phyloP scores from a whole-genome alignment of 2,797 vertebrate species.

The Pangasius larnaudii region DNA sequence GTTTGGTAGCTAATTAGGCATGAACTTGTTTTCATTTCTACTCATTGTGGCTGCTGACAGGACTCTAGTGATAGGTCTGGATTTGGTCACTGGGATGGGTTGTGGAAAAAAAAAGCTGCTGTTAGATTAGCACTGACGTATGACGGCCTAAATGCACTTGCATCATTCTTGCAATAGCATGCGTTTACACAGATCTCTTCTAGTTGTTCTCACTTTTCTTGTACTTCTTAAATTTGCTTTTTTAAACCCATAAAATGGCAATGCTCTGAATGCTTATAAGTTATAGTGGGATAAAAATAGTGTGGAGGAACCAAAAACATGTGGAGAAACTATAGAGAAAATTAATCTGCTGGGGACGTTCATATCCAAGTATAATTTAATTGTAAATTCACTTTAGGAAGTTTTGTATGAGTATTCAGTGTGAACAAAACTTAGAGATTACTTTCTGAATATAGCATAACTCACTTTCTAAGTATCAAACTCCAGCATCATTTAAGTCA shows the following conservation, averaged over 20 bases:
- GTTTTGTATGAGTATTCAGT: not conserved
- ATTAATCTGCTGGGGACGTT: not conserved
- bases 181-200: not conserved
- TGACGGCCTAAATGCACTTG: not conserved
- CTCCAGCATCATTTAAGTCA: not conserved
- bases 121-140: not conserved
- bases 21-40: constrained; percentile 89
- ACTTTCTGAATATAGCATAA: not conserved
- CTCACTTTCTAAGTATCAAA: not conserved
- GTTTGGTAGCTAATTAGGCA: constrained; percentile 90
- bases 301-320: not conserved
- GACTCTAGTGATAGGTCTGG: constrained; percentile 28
- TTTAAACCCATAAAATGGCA: not conserved
- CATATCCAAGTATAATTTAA: constrained; percentile 2
- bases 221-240: constrained; percentile 2
- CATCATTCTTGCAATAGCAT: not conserved
- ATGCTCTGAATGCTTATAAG: not conserved
- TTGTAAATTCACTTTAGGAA: constrained; percentile 16
- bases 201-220: not conserved
- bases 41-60: constrained; percentile 70
- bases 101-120: not conserved
- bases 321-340: constrained; percentile 6
- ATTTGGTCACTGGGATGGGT: constrained; percentile 7
- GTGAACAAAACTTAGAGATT: not conserved
- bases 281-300: constrained; percentile 2